A percentile compares a stretch with the other conserved stretches of the same genome.
phyloP scores from a whole-genome alignment of 2,113 vertebrate species.

The Petaurus breviceps region DNA sequence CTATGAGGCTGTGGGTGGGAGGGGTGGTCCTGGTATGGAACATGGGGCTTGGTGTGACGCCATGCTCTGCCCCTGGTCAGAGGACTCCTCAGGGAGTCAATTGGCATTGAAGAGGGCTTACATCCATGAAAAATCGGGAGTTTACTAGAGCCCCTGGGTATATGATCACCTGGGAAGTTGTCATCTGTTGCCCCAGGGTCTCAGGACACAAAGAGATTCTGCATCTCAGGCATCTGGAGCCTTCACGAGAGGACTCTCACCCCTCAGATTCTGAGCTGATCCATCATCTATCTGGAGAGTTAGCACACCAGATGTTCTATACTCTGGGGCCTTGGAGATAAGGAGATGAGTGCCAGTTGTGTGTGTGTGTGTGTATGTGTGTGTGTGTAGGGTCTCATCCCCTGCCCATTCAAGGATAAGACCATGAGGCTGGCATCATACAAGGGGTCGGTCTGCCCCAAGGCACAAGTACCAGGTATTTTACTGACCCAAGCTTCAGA shows the following conservation, averaged over 20 bases:
- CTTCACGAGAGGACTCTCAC: background rate
- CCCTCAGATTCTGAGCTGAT: background rate
- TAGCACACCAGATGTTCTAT: background rate
- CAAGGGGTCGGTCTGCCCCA: background rate
- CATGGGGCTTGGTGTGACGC: background rate
- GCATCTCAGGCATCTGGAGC: background rate
- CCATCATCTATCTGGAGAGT: background rate
- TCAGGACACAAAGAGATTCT: background rate
- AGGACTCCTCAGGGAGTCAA: background rate
- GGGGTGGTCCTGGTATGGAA: background rate
- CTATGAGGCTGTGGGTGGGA: background rate
- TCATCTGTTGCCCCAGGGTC: background rate
- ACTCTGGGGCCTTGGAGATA: background rate
- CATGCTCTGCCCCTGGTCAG: background rate
- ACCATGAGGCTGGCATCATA: background rate
- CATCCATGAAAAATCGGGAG: background rate
- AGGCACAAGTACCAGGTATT: background rate
- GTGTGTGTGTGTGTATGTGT: background rate
- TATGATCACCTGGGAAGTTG: background rate
- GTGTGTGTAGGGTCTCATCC: background rate
- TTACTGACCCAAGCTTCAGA: background rate
- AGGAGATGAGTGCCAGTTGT: background rate
- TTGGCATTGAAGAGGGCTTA: background rate
- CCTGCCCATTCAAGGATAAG: background rate
- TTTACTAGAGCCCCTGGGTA: background rate